phyloP scores from a whole-genome alignment of 2,113 vertebrate genomes.

The Aegithalos caudatus region DNA sequence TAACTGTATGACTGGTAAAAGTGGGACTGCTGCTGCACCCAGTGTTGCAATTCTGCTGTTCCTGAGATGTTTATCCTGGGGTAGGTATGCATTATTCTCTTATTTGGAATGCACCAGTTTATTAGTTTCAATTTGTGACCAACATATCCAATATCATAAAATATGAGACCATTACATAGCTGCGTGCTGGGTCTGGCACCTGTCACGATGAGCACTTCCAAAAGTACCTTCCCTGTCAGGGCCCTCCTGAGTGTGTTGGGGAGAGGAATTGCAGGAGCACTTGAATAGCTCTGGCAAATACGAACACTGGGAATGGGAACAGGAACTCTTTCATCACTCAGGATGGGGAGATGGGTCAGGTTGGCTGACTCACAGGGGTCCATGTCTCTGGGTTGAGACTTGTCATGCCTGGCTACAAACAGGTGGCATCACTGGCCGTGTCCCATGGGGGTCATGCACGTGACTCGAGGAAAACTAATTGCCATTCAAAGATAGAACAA shows the following conservation, averaged over 20 bases:
- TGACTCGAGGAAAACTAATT: neutral
- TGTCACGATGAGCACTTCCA: neutral
- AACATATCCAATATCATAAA: neutral
- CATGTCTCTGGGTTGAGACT: neutral
- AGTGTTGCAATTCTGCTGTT: neutral
- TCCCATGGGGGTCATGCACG: accelerated
- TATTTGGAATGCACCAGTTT: neutral
- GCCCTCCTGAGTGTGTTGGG: accelerated
- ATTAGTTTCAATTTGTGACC: neutral
- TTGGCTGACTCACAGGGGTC: neutral
- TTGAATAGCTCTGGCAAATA: neutral
- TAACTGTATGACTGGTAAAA: neutral
- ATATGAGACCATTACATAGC: neutral
- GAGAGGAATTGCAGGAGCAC: accelerated
- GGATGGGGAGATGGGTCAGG: neutral
- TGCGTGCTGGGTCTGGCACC: neutral
- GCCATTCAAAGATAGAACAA: neutral
- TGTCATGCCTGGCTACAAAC: neutral
- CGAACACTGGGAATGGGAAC: neutral
- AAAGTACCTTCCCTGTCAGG: neutral
- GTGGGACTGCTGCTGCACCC: neutral
- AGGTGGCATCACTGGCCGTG: neutral
- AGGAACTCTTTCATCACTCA: neutral
- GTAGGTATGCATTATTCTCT: neutral
- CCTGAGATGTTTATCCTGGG: neutral